Conservation (phyloP, 2,797 vertebrate genomes). For the Sebastolobus alascanus region DNA sequence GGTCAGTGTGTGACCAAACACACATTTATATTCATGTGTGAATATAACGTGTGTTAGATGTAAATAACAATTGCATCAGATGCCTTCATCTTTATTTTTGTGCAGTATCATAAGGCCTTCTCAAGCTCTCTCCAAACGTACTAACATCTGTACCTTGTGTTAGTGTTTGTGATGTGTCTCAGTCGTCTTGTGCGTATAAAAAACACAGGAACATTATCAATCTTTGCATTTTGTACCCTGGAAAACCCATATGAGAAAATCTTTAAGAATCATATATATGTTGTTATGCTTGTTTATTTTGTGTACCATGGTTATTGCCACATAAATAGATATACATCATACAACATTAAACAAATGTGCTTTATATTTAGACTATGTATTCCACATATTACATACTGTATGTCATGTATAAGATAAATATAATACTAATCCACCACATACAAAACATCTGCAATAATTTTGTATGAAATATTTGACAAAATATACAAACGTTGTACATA, state of each 20-base stretch:
- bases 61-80: slow-evolving; percentile 33
- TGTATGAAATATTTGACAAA: slow-evolving; percentile 21
- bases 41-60: slow-evolving; percentile 19
- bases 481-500: slow-evolving; percentile 2
- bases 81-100: slow-evolving; percentile 58
- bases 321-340: slow-evolving; percentile 11
- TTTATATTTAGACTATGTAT: not conserved
- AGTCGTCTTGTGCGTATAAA: slow-evolving; percentile 30
- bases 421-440: slow-evolving; percentile 4
- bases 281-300: slow-evolving; percentile 35
- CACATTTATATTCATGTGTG: slow-evolving; percentile 19
- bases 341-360: not conserved
- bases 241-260: slow-evolving; percentile 13
- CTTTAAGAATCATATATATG: slow-evolving; percentile 6
- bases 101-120: slow-evolving; percentile 49
- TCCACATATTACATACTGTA: not conserved
- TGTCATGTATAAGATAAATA: not conserved
- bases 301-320: not conserved
- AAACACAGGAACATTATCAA: slow-evolving; percentile 19
- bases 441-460: not conserved
- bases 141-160: slow-evolving; percentile 31
- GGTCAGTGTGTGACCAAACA: slow-evolving; percentile 10
- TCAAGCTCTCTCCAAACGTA: slow-evolving; percentile 14
- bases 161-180: slow-evolving; percentile 64
- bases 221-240: slow-evolving; percentile 37